A percentile compares a stretch with the other conserved stretches of the same genome.
Conservation (phyloP, 2,113 vertebrate genomes). For the Alectura lathami region DNA sequence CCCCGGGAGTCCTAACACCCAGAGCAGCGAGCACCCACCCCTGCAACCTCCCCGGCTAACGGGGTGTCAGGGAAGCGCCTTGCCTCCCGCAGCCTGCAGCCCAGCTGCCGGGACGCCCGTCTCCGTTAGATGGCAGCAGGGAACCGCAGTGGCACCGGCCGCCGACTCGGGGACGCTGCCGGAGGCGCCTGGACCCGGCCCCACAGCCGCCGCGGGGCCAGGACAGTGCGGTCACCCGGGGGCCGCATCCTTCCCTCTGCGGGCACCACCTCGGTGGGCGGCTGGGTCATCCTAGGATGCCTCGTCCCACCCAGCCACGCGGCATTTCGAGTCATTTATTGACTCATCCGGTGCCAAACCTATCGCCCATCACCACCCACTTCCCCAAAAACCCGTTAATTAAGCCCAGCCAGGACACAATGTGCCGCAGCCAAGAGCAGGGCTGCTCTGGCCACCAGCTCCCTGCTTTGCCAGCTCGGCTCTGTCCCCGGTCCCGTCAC, state of each 20-base stretch:
- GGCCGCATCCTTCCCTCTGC: not conserved
- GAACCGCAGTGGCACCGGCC: not conserved
- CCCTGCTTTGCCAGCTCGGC: not conserved
- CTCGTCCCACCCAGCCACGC: not conserved
- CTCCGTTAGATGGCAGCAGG: conserved; percentile 62
- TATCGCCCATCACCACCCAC: accelerated
- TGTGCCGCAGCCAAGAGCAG: not conserved
- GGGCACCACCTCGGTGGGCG: not conserved
- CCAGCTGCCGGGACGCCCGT: not conserved
- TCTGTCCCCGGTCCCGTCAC: accelerated
- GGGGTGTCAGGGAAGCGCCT: no score
- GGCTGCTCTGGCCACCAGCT: not conserved
- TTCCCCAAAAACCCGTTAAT: accelerated
- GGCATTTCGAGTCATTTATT: not conserved
- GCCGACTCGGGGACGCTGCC: not conserved
- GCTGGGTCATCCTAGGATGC: accelerated
- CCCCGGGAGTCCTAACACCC: not conserved
- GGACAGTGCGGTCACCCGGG: not conserved
- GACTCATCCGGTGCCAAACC: not conserved
- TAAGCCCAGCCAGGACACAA: not conserved
- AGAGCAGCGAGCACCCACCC: not conserved
- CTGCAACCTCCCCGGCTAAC: not conserved
- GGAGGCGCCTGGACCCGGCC: accelerated
- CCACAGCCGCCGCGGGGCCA: no score
- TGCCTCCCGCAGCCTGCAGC: not conserved